Base-by-base conservation (phyloP, 2,113 vertebrate species). In the Semicossyphus pulcher region DNA sequence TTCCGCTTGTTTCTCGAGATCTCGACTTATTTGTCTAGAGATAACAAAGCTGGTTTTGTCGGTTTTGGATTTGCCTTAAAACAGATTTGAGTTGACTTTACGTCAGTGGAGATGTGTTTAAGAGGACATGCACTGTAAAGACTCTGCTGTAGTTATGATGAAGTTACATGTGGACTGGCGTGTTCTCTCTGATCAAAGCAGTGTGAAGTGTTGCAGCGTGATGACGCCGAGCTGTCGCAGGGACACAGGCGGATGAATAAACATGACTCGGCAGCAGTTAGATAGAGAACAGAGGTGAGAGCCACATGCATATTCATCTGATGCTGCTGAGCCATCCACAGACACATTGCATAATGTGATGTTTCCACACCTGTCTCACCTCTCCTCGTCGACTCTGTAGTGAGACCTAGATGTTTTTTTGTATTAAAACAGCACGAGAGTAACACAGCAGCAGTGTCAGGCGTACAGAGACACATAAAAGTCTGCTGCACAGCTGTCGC, bases 191-290 rank as follows among this genome's bases (percentile, higher is more conserved):
- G 25, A 67, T 67, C 64, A 67, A 41, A 54, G 64, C n/a, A 29
- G 36, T 20, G 18, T 36, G 31, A 52, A 31, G 25, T 20, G 21
- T 34, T 64, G 42, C 9, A 44, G 76, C 21, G 12, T 2, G 53
- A 59, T 47, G 32, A n/a, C n/a, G n/a, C n/a, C n/a, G n/a, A 54
- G 42, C 57, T 58, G 75, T 63, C 11, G 3, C 58, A 23, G 29
- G 21, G 26, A 69, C 58, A 62, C 41, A 48, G 21, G 48, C 45
- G 16, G 31, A 78, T 71, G 58, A 58, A 64, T 71, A 78, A 65
- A 71, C 59, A 78, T 72, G 67, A 71, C 60, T 72, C 76, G 69
- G 58, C 58, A 52, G 34, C 60, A 72, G 64, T 78, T 72, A 65
- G 60, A 36, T 42, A 18, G 49, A 42, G 42, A 54, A 51, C 26